phyloP scores from a whole-genome alignment of 2,113 vertebrate genomes.

The Lichenostomus cassidix region DNA sequence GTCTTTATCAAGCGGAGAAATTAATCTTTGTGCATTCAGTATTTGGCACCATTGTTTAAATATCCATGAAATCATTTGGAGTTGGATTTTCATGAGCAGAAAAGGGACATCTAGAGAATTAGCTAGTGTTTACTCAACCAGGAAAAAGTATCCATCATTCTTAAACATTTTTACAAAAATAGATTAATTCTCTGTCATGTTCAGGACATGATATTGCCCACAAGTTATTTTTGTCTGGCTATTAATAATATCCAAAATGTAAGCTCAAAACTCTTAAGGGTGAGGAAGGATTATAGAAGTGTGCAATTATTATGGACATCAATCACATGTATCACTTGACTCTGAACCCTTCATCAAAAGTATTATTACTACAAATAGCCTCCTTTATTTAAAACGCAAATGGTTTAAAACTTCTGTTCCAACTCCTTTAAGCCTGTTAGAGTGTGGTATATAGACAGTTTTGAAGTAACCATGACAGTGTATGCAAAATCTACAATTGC shows the following conservation, averaged over 20 bases:
- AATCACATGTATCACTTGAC: background rate
- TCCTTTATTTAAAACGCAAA: slow-evolving; percentile 2
- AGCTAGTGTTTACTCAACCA: background rate
- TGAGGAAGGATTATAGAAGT: slow-evolving; percentile 39
- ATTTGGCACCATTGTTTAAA: background rate
- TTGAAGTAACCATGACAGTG: slow-evolving; percentile 21
- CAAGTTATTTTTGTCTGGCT: slow-evolving; percentile 39
- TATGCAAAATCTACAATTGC: background rate
- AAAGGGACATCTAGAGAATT: background rate
- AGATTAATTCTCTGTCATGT: background rate
- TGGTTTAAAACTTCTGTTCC: slow-evolving; percentile 12
- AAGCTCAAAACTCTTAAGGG: background rate
- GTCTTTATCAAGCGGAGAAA: slow-evolving; percentile 10
- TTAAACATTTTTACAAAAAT: slow-evolving; percentile 23
- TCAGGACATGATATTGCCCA: slow-evolving; percentile 14
- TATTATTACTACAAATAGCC: slow-evolving; percentile 16
- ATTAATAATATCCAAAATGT: background rate
- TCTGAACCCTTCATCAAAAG: slow-evolving; percentile 18
- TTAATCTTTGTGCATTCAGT: background rate
- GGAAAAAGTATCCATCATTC: slow-evolving; percentile 19
- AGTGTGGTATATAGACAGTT: background rate
- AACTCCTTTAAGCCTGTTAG: slow-evolving; percentile 34
- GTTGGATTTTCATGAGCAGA: background rate
- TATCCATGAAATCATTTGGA: slow-evolving; percentile 1
- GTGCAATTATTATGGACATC: slow-evolving; percentile 27